These are phyloP conservation scores for Garrulus glandarius DNA, from an alignment of 2,797 vertebrate species.

Conservation along the genomic window DNA sequence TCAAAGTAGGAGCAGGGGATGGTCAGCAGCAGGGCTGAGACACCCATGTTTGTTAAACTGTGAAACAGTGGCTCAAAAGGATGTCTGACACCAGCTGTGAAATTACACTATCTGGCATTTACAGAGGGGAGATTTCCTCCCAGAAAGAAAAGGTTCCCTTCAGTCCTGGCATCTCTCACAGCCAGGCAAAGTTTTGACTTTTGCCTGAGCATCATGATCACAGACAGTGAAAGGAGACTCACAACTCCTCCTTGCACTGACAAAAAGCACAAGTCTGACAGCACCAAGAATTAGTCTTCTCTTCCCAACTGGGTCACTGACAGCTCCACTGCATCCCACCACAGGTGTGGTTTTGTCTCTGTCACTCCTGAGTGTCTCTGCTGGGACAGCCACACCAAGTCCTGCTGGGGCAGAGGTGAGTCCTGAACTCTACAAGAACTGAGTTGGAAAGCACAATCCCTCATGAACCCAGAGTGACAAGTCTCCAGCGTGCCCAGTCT, in stretches of 20 bases:
- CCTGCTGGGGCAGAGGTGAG: neutral
- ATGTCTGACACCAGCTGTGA: neutral
- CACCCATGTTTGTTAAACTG: accelerated
- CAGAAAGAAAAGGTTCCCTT: neutral
- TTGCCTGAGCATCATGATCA: neutral
- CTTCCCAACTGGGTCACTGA: neutral
- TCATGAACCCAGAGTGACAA: neutral
- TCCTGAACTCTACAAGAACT: neutral
- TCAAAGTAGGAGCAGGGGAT: neutral
- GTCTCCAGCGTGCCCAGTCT: neutral
- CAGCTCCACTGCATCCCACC: neutral
- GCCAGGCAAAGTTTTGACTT: neutral
- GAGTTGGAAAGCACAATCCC: neutral
- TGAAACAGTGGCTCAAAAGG: neutral
- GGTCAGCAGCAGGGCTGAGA: neutral
- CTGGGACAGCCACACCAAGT: neutral
- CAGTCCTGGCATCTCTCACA: neutral
- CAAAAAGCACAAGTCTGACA: neutral
- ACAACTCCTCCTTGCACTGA: neutral
- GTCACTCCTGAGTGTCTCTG: neutral
- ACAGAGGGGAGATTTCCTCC: neutral
- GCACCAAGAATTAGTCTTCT: neutral
- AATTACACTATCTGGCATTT: neutral
- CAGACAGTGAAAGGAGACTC: neutral
- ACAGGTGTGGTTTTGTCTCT: neutral